A percentile compares a stretch with the other conserved stretches of the same genome.
phyloP scores from a whole-genome alignment of 2,797 vertebrate species.

The Apodemus agrarius region DNA sequence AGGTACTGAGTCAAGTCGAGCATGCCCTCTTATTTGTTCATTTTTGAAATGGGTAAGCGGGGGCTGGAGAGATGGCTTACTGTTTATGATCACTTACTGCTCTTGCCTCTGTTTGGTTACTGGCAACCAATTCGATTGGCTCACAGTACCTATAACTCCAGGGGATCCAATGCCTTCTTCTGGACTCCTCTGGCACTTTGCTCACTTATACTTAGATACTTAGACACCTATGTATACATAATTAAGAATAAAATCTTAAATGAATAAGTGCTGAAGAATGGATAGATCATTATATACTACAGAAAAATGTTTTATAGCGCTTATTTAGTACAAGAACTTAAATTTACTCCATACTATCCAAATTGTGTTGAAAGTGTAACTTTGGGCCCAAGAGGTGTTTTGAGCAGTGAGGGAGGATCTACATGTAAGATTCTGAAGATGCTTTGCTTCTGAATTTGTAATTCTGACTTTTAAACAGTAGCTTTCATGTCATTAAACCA shows the following conservation, averaged over 20 bases:
- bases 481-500: conserved; percentile 27
- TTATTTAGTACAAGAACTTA: background rate
- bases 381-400: background rate
- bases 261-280: conserved; percentile 7
- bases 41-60: background rate
- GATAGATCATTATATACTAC: background rate
- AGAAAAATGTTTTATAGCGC: background rate
- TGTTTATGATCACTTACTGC: background rate
- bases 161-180: background rate
- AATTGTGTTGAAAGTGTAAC: conserved; percentile 45
- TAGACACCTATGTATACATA: background rate
- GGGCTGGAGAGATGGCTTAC: background rate
- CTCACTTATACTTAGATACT: too few relatives aligned
- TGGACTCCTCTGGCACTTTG: background rate
- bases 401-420: background rate
- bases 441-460: conserved; percentile 57
- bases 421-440: conserved; percentile 5
- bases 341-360: background rate
- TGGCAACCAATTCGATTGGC: background rate
- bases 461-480: conserved; percentile 59
- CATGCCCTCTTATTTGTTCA: background rate
- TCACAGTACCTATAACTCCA: background rate
- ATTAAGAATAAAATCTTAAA: background rate
- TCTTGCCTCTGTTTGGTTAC: background rate
- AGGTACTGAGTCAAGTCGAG: background rate